Evolutionary conservation across 2,888 invertebrate genomes (phyloP).

Genomic region (Zaprionus obscuricornis): DNA sequence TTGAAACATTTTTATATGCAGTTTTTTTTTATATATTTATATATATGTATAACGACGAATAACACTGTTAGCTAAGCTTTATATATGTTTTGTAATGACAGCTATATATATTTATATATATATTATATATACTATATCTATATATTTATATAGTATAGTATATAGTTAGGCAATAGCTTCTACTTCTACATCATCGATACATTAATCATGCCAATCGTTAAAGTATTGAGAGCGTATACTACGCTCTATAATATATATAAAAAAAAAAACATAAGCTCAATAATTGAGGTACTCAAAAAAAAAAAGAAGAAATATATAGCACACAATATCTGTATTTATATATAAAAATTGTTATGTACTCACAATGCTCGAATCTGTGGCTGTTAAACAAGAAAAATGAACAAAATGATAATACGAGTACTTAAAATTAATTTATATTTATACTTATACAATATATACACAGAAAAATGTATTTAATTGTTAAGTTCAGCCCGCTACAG

Average conservation of each 20-base stretch:
- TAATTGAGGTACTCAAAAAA: too few species aligned
- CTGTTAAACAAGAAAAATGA: too few species aligned
- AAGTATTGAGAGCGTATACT: constrained; percentile 59
- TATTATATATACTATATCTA: constrained; percentile 33
- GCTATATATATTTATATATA: constrained; percentile 32
- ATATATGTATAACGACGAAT: too few species aligned
- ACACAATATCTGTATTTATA: constrained; percentile 1
- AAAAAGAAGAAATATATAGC: too few species aligned
- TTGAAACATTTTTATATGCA: constrained; percentile 55
- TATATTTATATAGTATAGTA: constrained; percentile 5
- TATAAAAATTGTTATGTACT: constrained; percentile 26
- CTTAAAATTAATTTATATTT: constrained; percentile 25
- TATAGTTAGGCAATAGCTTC: constrained; percentile 39
- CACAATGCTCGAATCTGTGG: constrained; percentile 51
- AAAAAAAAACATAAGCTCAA: constrained; percentile 19
- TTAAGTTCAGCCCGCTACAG: not conserved
- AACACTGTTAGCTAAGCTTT: constrained; percentile 50
- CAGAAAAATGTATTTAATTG: constrained; percentile 16
- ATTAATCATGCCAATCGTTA: constrained; percentile 58
- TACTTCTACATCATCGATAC: too few species aligned
- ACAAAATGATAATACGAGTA: constrained; percentile 48
- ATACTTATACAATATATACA: constrained; percentile 19
- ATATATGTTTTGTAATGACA: constrained; percentile 45
- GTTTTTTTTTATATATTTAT: constrained; percentile 53
- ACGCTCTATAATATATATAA: constrained; percentile 44